These are phyloP conservation scores for Podabrus alpinus DNA, from an alignment of 2,888 invertebrate genomes.

Conservation along the genomic window DNA sequence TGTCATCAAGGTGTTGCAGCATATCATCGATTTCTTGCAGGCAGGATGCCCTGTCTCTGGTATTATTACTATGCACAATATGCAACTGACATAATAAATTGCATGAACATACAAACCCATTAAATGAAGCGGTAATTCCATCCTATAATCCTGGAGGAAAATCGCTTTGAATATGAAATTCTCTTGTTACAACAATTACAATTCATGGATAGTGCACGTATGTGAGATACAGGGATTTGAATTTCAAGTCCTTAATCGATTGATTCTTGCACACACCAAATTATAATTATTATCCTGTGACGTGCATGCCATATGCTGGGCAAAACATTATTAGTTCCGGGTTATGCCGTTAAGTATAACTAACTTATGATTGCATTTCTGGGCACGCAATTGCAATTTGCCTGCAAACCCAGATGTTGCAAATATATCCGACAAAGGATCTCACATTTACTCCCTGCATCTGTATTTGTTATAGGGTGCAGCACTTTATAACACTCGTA, in stretches of 20 bases:
- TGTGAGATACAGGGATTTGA: not conserved
- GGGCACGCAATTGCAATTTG: constrained; percentile 27
- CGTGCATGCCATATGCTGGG: constrained; percentile 11
- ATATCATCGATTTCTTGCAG: not conserved
- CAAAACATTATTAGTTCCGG: constrained; percentile 2
- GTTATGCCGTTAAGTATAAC: constrained; percentile 14
- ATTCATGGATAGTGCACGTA: not conserved
- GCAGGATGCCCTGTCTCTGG: not conserved
- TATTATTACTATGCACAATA: not conserved
- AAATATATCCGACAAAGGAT: constrained; percentile 14
- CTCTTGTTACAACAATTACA: not conserved
- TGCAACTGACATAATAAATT: not conserved
- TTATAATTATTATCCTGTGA: not conserved
- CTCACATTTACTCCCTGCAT: not conserved
- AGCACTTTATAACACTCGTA: not conserved
- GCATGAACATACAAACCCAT: not conserved
- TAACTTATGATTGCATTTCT: constrained; percentile 26
- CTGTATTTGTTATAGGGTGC: constrained; percentile 11
- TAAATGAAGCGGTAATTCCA: not conserved
- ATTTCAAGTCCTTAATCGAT: not conserved
- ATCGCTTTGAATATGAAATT: not conserved
- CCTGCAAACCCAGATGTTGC: constrained; percentile 24
- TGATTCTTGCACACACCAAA: not conserved
- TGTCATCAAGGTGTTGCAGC: not conserved
- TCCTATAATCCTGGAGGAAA: not conserved